Base-by-base conservation (phyloP, 2,113 vertebrate species). In the Trichechus manatus region DNA sequence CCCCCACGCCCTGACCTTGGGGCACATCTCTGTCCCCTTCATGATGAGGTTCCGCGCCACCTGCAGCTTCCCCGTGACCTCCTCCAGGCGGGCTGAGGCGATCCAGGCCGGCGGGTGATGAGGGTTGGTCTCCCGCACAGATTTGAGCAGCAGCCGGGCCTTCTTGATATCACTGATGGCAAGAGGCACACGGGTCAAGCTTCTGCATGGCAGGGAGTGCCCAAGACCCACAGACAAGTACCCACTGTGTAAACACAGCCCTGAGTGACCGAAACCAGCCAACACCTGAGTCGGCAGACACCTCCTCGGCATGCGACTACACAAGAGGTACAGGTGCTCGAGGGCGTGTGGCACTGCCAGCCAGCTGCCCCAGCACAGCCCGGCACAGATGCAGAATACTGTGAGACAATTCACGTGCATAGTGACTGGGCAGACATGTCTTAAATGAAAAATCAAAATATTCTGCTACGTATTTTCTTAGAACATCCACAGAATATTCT, bases 11-110 rank as follows among this genome's bases (percentile, higher is more conserved):
- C 98, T 98, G 96, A 99, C 99, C 99, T 99, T 99, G 20, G 99
- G 99, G 97, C 99, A 99, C 99, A 99, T 99, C 97, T 99, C 99
- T 0, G 99, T 99, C 93, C 99, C 99, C 97, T 99, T 99, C 99
- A 99, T 99, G 93, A 99, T 99, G 89, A 99, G 99, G 96, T 99
- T 99, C 42, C 99, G 98, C 92, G 99, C 99, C 59, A 99, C 99
- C 87, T 99, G 99, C 75, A 99, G 98, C 83, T 99, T 99, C 42
- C 99, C 99, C 0, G 99, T 99, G 97, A 99, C 99, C 95, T 99
- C 99, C 89, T 99, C 99, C 97, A 99, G 98, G 77, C 99, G 99
- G 56, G 99, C 99, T 19, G 99, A 99, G 0, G 99, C 99, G 63
- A 99, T 99, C 99, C 99, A 99, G 56, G 99, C 99, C 44, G 99